phyloP scores from a whole-genome alignment of 2,888 invertebrate species.

The Phengaris alcon region DNA sequence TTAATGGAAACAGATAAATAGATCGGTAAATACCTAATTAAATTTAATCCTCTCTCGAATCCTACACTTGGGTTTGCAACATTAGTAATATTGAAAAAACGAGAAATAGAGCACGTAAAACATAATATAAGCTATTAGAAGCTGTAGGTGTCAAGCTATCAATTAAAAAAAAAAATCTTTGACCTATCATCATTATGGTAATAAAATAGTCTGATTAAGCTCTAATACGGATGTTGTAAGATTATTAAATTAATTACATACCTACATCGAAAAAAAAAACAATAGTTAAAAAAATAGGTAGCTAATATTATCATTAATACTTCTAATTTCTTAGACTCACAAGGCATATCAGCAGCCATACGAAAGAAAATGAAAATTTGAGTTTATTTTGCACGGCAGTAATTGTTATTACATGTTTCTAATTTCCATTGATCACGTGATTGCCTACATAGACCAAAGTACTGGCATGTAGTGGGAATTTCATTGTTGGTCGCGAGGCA shows the following conservation, averaged over 20 bases:
- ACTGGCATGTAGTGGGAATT: too few relatives aligned
- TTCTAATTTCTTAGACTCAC: neutral
- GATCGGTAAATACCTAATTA: neutral
- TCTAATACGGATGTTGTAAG: neutral
- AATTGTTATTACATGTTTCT: too few relatives aligned
- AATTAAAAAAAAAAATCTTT: neutral
- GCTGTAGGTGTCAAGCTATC: neutral
- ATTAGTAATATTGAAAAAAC: too few relatives aligned
- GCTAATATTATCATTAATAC: neutral
- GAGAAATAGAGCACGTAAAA: too few relatives aligned
- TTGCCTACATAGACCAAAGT: too few relatives aligned
- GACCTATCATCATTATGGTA: neutral
- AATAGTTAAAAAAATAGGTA: neutral
- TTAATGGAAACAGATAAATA: neutral
- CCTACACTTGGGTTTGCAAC: too few relatives aligned
- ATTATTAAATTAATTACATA: neutral
- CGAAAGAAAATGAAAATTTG: neutral
- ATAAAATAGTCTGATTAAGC: neutral
- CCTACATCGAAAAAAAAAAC: neutral
- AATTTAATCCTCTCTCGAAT: too few relatives aligned
- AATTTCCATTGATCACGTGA: too few relatives aligned
- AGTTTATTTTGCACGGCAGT: neutral
- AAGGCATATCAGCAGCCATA: constrained; percentile 5
- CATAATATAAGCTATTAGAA: neutral
- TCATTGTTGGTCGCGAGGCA: too few relatives aligned